Conservation (phyloP, 92 coral and sea anemone species). For the Porites lobata region DNA sequence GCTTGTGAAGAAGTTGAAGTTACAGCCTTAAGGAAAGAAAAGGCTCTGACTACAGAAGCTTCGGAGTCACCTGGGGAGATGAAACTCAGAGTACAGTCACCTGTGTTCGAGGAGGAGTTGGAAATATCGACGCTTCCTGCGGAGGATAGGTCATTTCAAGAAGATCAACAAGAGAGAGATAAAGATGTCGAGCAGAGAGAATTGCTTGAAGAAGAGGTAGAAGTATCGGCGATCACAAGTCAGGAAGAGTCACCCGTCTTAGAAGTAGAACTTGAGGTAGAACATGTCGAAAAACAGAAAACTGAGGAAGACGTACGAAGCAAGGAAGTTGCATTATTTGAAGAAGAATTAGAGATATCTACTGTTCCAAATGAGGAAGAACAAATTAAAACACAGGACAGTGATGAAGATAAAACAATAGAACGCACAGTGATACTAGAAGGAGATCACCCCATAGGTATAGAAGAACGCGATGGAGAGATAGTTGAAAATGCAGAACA, state of each 20-base stretch:
- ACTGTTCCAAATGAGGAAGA: conserved; percentile 29
- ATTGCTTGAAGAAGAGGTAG: conserved; percentile 81
- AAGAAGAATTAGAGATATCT: conserved; percentile 78
- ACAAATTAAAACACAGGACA: conserved; percentile 14
- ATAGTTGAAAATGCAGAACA: conserved; percentile 13
- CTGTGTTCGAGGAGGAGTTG: conserved; percentile 40
- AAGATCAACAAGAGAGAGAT: not conserved
- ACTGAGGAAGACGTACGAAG: conserved; percentile 9
- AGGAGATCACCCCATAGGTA: conserved; percentile 15
- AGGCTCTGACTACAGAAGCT: not conserved
- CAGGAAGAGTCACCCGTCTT: conserved; percentile 29
- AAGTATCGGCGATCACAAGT: conserved; percentile 44
- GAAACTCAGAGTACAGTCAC: conserved; percentile 20
- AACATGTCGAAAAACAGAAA: not conserved
- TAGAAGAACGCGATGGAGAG: conserved; percentile 1
- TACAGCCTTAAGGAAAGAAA: not conserved
- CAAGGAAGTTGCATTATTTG: conserved; percentile 55
- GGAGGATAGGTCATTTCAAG: not conserved
- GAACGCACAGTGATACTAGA: conserved; percentile 31
- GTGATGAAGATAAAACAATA: not conserved
- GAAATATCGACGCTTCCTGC: conserved; percentile 23
- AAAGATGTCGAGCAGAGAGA: conserved; percentile 14
- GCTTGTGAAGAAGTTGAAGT: conserved; percentile 60
- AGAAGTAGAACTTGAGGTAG: conserved; percentile 45
- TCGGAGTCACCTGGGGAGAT: conserved; percentile 1